Conservation (phyloP, 1,140 invertebrate genomes). For the Ctenoplectra terminalis region DNA sequence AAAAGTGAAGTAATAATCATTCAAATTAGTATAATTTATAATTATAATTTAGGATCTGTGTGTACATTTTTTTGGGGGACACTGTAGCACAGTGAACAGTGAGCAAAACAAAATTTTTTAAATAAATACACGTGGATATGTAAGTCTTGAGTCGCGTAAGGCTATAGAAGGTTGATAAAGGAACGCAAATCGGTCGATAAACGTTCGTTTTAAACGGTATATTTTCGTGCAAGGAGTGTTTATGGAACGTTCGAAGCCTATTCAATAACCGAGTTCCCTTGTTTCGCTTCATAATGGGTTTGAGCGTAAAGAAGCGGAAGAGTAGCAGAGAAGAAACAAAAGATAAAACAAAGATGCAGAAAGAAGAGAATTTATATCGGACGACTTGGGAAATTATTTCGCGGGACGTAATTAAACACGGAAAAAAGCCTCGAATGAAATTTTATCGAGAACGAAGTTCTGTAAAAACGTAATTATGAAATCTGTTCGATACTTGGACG, state of each 20-base stretch:
- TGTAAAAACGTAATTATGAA: neutral
- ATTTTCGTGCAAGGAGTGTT: neutral
- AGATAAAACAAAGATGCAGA: rapidly evolving
- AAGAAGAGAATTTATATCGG: neutral
- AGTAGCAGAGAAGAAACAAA: neutral
- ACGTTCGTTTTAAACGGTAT: neutral
- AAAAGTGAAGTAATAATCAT: no score
- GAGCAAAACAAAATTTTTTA: no score
- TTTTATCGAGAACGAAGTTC: slow-evolving; percentile 21
- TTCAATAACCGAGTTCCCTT: slow-evolving; percentile 22
- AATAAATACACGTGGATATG: no score
- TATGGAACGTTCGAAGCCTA: slow-evolving; percentile 26
- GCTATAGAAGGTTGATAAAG: no score
- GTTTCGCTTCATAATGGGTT: neutral
- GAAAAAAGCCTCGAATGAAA: neutral
- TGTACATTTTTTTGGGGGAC: no score
- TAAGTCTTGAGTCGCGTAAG: no score
- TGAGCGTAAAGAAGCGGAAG: neutral
- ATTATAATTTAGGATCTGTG: no score
- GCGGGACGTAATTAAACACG: slow-evolving; percentile 26
- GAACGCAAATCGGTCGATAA: neutral
- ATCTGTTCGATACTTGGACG: neutral
- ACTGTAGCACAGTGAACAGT: no score
- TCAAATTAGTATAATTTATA: no score
- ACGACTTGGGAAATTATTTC: slow-evolving; percentile 30